Conservation (phyloP, 2,888 invertebrate species). For the Xylota sylvarum region DNA sequence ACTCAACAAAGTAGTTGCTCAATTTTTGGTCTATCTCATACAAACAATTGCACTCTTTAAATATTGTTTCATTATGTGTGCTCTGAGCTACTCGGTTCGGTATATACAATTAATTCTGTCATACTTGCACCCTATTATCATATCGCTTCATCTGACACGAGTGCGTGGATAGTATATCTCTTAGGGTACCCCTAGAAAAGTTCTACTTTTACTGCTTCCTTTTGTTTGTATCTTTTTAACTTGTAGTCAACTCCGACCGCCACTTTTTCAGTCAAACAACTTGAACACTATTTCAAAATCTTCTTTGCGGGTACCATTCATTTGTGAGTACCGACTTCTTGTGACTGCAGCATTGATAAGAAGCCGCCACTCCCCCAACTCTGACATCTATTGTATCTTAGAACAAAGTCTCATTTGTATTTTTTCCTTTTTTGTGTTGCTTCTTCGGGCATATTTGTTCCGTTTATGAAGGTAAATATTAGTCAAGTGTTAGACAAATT, state of each 20-base stretch:
- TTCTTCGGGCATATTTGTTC: conserved; percentile 38
- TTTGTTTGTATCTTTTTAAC: conserved; percentile 19
- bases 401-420: not conserved
- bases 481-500: not conserved
- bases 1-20: conserved; percentile 70
- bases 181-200: conserved; percentile 3
- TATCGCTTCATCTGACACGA: not conserved
- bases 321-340: conserved; percentile 29
- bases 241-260: not conserved
- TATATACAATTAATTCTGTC: conserved; percentile 25
- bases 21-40: conserved; percentile 49
- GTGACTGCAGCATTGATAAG: conserved; percentile 22
- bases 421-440: not conserved
- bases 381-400: not conserved
- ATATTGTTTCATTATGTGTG: conserved; percentile 25
- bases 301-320: not conserved
- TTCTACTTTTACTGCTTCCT: conserved; percentile 17
- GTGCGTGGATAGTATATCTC: not conserved
- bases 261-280: conserved; percentile 56
- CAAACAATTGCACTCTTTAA: conserved; percentile 61
- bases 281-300: conserved; percentile 50
- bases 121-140: conserved; percentile 35
- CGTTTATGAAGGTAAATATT: conserved; percentile 34
- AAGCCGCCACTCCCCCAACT: conserved; percentile 12
- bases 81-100: conserved; percentile 21